Conservation (phyloP, 1,140 invertebrate species). For the Meloidogyne floridensis region DNA sequence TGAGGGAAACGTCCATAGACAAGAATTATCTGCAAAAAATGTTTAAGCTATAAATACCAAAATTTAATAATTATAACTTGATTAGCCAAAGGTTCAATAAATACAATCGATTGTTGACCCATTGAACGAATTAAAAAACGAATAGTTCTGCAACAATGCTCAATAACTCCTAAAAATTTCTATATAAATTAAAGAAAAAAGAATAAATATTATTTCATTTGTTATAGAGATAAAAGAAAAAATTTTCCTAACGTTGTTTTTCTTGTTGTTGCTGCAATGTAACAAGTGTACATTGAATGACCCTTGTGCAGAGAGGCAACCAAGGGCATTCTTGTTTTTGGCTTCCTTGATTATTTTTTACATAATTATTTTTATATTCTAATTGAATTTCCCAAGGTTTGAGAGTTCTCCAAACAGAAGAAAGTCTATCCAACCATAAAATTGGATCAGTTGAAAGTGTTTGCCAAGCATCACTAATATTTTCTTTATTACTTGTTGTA, state of each 20-base stretch:
- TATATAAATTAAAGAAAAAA: background rate
- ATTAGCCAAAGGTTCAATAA: slow-evolving; percentile 80
- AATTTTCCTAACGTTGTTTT: slow-evolving; percentile 12
- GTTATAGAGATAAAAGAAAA: background rate
- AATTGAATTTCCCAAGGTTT: slow-evolving; percentile 55
- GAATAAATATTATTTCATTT: background rate
- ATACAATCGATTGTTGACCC: slow-evolving; percentile 76
- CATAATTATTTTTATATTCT: slow-evolving; percentile 28
- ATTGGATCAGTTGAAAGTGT: slow-evolving; percentile 77
- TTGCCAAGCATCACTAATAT: slow-evolving; percentile 59
- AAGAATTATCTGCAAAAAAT: slow-evolving; percentile 74
- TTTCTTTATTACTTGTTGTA: slow-evolving; percentile 38
- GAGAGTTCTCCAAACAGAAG: slow-evolving; percentile 77
- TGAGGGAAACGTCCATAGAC: slow-evolving; percentile 83
- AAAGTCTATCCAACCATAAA: slow-evolving; percentile 86
- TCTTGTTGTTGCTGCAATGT: slow-evolving; percentile 19
- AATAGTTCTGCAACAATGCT: slow-evolving; percentile 84
- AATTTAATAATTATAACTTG: slow-evolving; percentile 72
- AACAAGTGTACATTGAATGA: slow-evolving; percentile 17
- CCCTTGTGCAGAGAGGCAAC: slow-evolving; percentile 15
- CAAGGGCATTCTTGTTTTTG: slow-evolving; percentile 78
- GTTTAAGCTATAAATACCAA: background rate
- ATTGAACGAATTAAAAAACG: slow-evolving; percentile 85
- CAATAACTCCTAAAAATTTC: slow-evolving; percentile 80
- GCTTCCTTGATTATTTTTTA: background rate